Conservation (phyloP, 2,113 vertebrate species). For the Hylia prasina region DNA sequence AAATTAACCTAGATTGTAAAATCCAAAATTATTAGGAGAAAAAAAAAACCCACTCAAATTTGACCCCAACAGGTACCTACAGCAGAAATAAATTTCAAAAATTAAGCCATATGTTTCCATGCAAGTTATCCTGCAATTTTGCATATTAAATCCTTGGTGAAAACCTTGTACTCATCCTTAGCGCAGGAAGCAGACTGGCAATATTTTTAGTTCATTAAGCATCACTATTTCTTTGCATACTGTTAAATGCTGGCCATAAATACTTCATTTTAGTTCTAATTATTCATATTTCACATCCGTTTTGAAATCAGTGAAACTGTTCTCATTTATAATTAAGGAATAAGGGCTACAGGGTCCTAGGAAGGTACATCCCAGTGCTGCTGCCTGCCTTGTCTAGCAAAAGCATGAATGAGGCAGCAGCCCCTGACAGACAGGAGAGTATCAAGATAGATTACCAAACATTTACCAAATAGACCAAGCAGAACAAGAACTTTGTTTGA, state of each 20-base stretch:
- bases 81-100: not conserved
- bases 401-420: not conserved
- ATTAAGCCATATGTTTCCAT: not conserved
- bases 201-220: not conserved
- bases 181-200: not conserved
- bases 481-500: constrained; percentile 32
- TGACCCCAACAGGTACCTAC: not conserved
- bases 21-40: not conserved
- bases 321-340: not conserved
- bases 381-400: not conserved
- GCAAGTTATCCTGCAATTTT: not conserved
- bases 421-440: not conserved
- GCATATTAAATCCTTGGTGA: not conserved
- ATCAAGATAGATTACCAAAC: constrained; percentile 47
- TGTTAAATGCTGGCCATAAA: not conserved
- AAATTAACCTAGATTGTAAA: not conserved
- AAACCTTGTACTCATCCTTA: not conserved
- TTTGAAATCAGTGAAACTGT: not conserved
- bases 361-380: not conserved
- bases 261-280: not conserved
- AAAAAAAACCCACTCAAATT: not conserved
- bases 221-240: not conserved
- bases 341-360: not conserved
- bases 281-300: not conserved
- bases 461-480: constrained; percentile 26